Conservation (phyloP, 2,888 invertebrate species). For the Byasa hedistus region DNA sequence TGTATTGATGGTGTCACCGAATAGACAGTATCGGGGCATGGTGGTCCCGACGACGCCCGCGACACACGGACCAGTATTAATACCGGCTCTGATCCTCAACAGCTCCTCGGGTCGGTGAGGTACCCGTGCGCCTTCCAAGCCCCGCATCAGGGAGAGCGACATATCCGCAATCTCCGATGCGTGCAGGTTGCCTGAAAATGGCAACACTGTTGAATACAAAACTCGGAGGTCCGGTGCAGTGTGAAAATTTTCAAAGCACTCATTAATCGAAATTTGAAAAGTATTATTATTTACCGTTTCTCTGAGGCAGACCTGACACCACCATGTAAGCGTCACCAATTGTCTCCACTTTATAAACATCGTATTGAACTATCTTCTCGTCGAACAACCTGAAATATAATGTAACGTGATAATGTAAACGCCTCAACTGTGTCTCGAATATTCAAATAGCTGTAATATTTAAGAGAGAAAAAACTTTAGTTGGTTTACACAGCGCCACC, state of each 20-base stretch:
- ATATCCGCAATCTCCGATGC: slow-evolving; percentile 82
- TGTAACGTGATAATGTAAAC: no score
- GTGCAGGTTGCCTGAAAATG: slow-evolving; percentile 69
- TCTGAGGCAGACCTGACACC: slow-evolving; percentile 78
- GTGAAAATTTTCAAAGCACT: no score
- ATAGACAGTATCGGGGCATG: slow-evolving; percentile 83
- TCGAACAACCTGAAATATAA: slow-evolving; percentile 79
- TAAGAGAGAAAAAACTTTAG: no score
- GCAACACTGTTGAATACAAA: neutral
- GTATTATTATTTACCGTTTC: slow-evolving; percentile 68
- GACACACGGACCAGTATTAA: slow-evolving; percentile 83
- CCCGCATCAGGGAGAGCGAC: slow-evolving; percentile 77
- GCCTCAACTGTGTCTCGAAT: no score
- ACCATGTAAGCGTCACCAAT: slow-evolving; percentile 84
- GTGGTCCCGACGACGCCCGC: slow-evolving; percentile 82
- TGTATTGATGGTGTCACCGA: slow-evolving; percentile 82
- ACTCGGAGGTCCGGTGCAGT: no score
- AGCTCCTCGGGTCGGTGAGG: slow-evolving; percentile 74
- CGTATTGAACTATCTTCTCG: slow-evolving; percentile 83
- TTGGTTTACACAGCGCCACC: no score
- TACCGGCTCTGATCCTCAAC: slow-evolving; percentile 77
- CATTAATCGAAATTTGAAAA: no score
- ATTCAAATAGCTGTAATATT: no score
- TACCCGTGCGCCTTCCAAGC: slow-evolving; percentile 74
- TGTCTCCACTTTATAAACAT: slow-evolving; percentile 87